Base-by-base conservation (phyloP, 2,888 invertebrate species). In the Beris morrisii region DNA sequence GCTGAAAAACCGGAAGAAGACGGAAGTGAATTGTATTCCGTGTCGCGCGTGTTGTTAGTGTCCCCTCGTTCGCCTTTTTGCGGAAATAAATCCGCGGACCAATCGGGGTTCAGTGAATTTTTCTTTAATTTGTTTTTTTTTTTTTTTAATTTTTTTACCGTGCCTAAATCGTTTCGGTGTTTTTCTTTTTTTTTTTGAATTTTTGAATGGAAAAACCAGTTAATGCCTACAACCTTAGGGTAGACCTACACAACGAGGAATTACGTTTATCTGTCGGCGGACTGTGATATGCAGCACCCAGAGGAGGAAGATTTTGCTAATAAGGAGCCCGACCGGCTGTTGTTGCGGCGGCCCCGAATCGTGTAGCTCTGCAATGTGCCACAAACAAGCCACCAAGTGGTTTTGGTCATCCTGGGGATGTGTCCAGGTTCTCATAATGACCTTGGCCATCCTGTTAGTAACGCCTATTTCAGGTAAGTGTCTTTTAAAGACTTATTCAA, bases 291-390 rank as follows among this genome's bases (percentile, higher is more conserved):
- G 71, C 69, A 69, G 70, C 71, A 70, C 67, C 69, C 65, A 64
- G 68, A 70, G 69, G 67, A 69, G 68, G 69, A 69, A 66, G 67
- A 70, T 69, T 69, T 69, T 67, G 52, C 61, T 61, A 59, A 56
- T 69, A 71, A 70, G 67, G 70, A 71, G 71, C 71, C 71, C 70
- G 71, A 71, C 69, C 71, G 70, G 70, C 71, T 67, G 66, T 69
- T 68, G 71, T 69, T 70, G 70, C 67, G 69, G 65, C 69, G 69
- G 71, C 71, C 71, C 70, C 66, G 70, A 68, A 69, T 70, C 71
- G 71, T 69, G 71, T 71, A 71, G 71, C 71, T 71, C 69, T 70
- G 70, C 70, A 70, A 71, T 71, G 71, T 68, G 59, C 68, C 71
- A 71, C 67, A 67, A 67, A 69, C 64, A 54, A 58, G 66, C 63